Conservation (phyloP, 2,797 vertebrate species). For the Anabacerthia variegaticeps region DNA sequence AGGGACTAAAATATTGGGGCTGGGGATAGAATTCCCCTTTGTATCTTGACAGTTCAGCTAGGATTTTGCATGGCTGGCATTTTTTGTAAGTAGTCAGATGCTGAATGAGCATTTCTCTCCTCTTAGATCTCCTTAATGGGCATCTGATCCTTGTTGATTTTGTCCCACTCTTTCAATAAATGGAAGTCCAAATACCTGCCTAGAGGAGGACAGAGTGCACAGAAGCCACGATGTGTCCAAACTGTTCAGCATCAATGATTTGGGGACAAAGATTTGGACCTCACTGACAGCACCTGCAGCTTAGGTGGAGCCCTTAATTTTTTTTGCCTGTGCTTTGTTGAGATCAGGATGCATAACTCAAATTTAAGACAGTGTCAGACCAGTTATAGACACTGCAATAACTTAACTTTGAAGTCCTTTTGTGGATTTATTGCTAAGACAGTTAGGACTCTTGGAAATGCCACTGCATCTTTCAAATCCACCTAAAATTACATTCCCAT, state of each 20-base stretch:
- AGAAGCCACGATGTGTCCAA: not conserved
- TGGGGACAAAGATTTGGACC: not conserved
- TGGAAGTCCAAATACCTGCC: not conserved
- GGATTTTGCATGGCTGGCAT: not conserved
- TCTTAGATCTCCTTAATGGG: not conserved
- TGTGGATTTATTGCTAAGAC: slow-evolving; percentile 23
- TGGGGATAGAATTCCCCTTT: not conserved
- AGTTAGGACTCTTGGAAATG: not conserved
- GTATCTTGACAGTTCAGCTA: not conserved
- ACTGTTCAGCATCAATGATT: not conserved
- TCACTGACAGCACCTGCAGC: not conserved
- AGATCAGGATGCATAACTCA: not conserved
- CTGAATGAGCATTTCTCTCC: not conserved
- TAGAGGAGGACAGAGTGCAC: not conserved
- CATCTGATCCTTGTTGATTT: not conserved
- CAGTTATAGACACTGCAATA: not conserved
- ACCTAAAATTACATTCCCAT: slow-evolving; percentile 9
- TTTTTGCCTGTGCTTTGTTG: not conserved
- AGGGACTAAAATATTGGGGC: not conserved
- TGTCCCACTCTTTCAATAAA: not conserved
- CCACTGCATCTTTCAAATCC: slow-evolving; percentile 17
- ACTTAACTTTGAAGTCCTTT: not conserved
- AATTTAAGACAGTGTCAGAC: not conserved
- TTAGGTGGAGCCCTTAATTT: not conserved
- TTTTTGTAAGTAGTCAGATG: not conserved